Conservation (phyloP, 1,140 invertebrate genomes). For the Drosophila sturtevanti region DNA sequence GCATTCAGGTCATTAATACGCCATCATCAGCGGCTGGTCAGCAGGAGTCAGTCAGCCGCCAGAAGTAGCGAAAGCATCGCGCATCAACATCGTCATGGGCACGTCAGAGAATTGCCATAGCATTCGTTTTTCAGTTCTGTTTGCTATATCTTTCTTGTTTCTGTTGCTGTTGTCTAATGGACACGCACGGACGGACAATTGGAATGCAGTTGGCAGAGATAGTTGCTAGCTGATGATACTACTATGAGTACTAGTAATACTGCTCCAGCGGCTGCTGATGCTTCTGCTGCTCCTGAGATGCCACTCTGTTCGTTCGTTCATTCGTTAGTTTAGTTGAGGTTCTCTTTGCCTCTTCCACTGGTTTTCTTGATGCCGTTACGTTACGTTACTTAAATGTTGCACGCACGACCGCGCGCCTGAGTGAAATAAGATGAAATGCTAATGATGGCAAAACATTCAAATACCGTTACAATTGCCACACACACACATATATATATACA, state of each 20-base stretch:
- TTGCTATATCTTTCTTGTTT: not conserved
- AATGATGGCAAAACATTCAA: slow-evolving; percentile 73
- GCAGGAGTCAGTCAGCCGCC: not conserved
- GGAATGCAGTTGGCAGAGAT: slow-evolving; percentile 53
- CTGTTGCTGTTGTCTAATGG: slow-evolving; percentile 47
- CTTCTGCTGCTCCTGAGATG: not conserved
- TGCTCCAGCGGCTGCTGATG: not conserved
- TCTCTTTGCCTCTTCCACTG: not conserved
- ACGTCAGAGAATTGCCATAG: slow-evolving; percentile 35
- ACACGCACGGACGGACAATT: slow-evolving; percentile 62
- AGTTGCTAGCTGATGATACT: not conserved
- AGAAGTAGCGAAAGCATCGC: slow-evolving; percentile 30
- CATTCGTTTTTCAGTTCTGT: too few relatives aligned
- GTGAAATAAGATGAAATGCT: slow-evolving; percentile 75
- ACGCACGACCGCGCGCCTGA: slow-evolving; percentile 65
- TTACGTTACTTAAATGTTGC: slow-evolving; percentile 49
- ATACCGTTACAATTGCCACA: slow-evolving; percentile 34
- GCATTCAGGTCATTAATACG: slow-evolving; percentile 78
- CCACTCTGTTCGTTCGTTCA: not conserved
- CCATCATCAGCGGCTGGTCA: slow-evolving; percentile 55
- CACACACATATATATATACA: slow-evolving; percentile 8
- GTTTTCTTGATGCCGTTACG: not conserved
- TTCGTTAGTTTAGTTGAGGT: too few relatives aligned
- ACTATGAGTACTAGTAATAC: not conserved
- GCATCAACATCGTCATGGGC: slow-evolving; percentile 33